Evolutionary conservation across 2,113 vertebrate species (phyloP).

Genomic region (Zootoca vivipara): DNA sequence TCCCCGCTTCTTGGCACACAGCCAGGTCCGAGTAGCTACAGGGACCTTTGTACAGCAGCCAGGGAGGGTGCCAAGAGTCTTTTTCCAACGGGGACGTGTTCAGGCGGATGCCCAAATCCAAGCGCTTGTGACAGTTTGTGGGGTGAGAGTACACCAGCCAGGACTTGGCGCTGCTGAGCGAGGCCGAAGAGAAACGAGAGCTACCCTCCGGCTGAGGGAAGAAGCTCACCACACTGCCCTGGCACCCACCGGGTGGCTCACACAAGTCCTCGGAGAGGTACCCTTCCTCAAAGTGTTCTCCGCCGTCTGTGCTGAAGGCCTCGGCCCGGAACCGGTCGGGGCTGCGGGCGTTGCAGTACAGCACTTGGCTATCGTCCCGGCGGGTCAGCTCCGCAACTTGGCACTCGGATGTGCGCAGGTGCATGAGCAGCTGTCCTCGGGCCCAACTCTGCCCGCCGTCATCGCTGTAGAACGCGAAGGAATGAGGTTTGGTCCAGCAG

Average conservation of each 20-base stretch:
- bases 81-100: slow-evolving; percentile 69
- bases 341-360: slow-evolving; percentile 89
- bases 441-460: slow-evolving; percentile 83
- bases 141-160: slow-evolving; percentile 93
- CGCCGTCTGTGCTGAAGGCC: slow-evolving; percentile 78
- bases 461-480: slow-evolving; percentile 89
- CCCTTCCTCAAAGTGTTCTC: slow-evolving; percentile 75
- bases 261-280: slow-evolving; percentile 67
- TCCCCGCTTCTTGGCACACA: slow-evolving; percentile 62
- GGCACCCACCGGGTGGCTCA: slow-evolving; percentile 82
- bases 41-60: slow-evolving; percentile 83
- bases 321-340: slow-evolving; percentile 74
- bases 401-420: slow-evolving; percentile 79
- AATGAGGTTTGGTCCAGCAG: slow-evolving; percentile 70
- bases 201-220: slow-evolving; percentile 8
- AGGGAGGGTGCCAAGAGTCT: slow-evolving; percentile 76
- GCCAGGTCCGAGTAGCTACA: slow-evolving; percentile 91
- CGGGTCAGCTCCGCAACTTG: slow-evolving; percentile 85
- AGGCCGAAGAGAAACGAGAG: fast-evolving
- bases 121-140: slow-evolving; percentile 69
- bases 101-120: background rate
- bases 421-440: slow-evolving; percentile 64
- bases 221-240: slow-evolving; percentile 93
- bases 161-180: fast-evolving
- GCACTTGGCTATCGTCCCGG: slow-evolving; percentile 59